Evolutionary conservation across 2,888 invertebrate genomes (phyloP), one percentile per base, ranked within the genome.

Genomic region (Acronicta aceris): DNA sequence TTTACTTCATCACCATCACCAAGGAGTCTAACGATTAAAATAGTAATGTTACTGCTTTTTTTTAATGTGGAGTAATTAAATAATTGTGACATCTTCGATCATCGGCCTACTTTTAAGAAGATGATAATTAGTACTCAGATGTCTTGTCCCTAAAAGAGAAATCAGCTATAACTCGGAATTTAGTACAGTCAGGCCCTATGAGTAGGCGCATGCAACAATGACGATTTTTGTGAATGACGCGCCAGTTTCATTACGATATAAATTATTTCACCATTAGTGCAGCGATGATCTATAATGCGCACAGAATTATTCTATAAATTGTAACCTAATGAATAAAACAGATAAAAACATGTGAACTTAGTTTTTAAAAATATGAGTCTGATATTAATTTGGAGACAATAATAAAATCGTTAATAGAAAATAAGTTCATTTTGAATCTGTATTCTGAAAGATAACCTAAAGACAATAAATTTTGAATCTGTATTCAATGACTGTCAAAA

Each of bases 381-480:
- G 16, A 36, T n/a, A 15, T n/a, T 17, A 49, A 42, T 16, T 50
- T 25, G 21, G 43, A 25, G 50, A 54, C 27, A 21, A 50, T 50
- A 49, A 49, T 48, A 21, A 30, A 27, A 15, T 36, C 9, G 13
- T 5, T 5, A n/a, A 13, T 36, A 21, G 27, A 15, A 30, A 47
- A 38, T 40, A 41, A 41, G 13, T 75, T 72, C 65, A 70, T 62
- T 59, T 64, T 48, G 48, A 59, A 63, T 69, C 58, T 66, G 61
- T 69, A 63, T 58, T 60, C 17, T 41, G 58, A 62, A 45, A 33
- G 17, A 56, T 50, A 61, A n/a, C n/a, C 61, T 54, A 38, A 50
- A 61, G 78, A 78, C 73, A 72, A 71, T 79, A 81, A 72, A 57
- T 73, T 30, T 63, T 60, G 63, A 63, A 45, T 62, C 65, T 58